Evolutionary conservation across 2,113 vertebrate genomes (phyloP).

Genomic region (Gila orcuttii): DNA sequence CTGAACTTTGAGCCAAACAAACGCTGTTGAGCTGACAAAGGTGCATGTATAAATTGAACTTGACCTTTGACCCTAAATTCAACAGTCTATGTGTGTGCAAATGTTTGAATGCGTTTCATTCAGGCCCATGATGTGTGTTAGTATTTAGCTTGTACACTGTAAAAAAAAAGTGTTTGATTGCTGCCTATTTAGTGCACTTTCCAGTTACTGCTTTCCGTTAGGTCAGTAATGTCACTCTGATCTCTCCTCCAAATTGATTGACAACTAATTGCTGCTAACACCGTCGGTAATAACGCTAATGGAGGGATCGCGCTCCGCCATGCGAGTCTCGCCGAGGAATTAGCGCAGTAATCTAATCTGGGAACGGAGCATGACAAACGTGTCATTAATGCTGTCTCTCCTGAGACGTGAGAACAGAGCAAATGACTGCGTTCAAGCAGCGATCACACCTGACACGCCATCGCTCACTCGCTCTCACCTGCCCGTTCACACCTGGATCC

Average conservation of each 20-base stretch:
- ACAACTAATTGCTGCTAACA: slow-evolving; percentile 59
- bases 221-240: slow-evolving; percentile 56
- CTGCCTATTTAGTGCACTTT: background rate
- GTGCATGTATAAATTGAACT: background rate
- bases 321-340: slow-evolving; percentile 67
- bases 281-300: slow-evolving; percentile 66
- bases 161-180: background rate
- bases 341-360: slow-evolving; percentile 72
- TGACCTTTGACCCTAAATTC: background rate
- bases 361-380: slow-evolving; percentile 70
- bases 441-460: slow-evolving; percentile 27
- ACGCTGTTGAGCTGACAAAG: background rate
- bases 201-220: background rate
- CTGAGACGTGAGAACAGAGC: slow-evolving; percentile 67
- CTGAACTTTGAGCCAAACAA: background rate
- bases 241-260: slow-evolving; percentile 61
- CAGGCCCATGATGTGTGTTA: background rate
- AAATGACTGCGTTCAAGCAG: slow-evolving; percentile 54
- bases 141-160: background rate
- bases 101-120: background rate
- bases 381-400: slow-evolving; percentile 67
- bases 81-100: background rate
- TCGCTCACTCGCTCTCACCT: slow-evolving; percentile 31
- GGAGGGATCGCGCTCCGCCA: slow-evolving; percentile 64
- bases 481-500: slow-evolving; percentile 25